A percentile compares a stretch with the other conserved stretches of the same genome.
Evolutionary conservation across 2,797 vertebrate genomes (phyloP).

Genomic region (Dryobates pubescens): DNA sequence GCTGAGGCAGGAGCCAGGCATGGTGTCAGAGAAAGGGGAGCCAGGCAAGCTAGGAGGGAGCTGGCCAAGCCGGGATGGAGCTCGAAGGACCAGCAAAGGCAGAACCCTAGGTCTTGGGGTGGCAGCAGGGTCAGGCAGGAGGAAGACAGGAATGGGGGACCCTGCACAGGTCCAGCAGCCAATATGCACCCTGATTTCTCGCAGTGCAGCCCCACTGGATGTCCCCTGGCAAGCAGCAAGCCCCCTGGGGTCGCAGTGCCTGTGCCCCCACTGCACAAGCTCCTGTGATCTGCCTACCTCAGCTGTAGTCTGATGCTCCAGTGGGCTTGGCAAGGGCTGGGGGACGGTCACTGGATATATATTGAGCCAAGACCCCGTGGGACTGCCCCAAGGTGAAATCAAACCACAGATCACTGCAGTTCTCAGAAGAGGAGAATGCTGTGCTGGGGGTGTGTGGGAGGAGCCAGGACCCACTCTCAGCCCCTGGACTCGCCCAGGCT

Average conservation of each 20-base stretch:
- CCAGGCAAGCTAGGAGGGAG: too few species aligned
- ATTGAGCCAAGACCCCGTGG: not conserved
- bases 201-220: accelerated
- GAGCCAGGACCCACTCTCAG: not conserved
- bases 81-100: not conserved
- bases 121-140: not conserved
- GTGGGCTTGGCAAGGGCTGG: not conserved
- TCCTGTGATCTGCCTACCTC: not conserved
- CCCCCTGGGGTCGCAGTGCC: not conserved
- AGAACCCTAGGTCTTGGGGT: not conserved
- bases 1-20: not conserved
- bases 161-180: accelerated
- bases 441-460: not conserved
- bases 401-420: not conserved
- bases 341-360: not conserved
- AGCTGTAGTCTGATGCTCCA: accelerated
- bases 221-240: not conserved
- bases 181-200: not conserved
- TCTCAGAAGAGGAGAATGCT: constrained; percentile 25
- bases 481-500: accelerated
- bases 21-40: not conserved
- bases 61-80: not conserved
- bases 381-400: constrained; percentile 13
- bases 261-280: too few species aligned
- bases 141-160: too few species aligned